phyloP scores from a whole-genome alignment of 1,140 invertebrate genomes.

The Heliconius melpomene region DNA sequence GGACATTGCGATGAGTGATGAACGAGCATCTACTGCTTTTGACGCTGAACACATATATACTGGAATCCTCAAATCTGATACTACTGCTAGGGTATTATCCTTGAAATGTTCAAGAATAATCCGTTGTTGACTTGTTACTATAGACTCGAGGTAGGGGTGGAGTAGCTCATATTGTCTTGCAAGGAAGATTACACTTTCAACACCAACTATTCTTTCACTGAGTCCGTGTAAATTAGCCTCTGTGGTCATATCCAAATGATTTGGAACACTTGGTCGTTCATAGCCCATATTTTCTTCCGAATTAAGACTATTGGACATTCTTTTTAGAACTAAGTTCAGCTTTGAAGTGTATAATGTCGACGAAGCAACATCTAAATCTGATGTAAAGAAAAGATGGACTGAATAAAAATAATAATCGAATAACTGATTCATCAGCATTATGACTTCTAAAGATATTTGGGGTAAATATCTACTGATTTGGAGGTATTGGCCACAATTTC shows the following conservation, averaged over 20 bases:
- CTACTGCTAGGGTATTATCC: constrained; percentile 87
- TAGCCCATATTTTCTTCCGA: constrained; percentile 53
- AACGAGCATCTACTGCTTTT: constrained; percentile 89
- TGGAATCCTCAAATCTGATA: constrained; percentile 88
- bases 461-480: constrained; percentile 96
- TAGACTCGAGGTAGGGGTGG: constrained; percentile 89
- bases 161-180: constrained; percentile 92
- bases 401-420: constrained; percentile 97
- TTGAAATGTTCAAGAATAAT: constrained; percentile 89
- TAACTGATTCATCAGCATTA: constrained; percentile 94
- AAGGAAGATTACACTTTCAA: constrained; percentile 95
- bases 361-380: constrained; percentile 73
- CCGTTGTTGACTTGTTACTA: constrained; percentile 84
- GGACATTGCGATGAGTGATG: constrained; percentile 91
- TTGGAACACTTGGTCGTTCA: constrained; percentile 84
- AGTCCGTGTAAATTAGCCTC: constrained; percentile 90
- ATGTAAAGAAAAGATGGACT: constrained; percentile 94
- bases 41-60: constrained; percentile 92
- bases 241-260: constrained; percentile 87
- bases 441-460: constrained; percentile 95
- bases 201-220: constrained; percentile 92
- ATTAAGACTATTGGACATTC: constrained; percentile 86
- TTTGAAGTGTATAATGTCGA: constrained; percentile 84
- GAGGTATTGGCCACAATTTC: constrained; percentile 95
- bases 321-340: constrained; percentile 87